Evolutionary conservation across 2,113 vertebrate species (phyloP), one percentile per base, ranked within the genome.

Genomic region (Lepisosteus oculatus): DNA sequence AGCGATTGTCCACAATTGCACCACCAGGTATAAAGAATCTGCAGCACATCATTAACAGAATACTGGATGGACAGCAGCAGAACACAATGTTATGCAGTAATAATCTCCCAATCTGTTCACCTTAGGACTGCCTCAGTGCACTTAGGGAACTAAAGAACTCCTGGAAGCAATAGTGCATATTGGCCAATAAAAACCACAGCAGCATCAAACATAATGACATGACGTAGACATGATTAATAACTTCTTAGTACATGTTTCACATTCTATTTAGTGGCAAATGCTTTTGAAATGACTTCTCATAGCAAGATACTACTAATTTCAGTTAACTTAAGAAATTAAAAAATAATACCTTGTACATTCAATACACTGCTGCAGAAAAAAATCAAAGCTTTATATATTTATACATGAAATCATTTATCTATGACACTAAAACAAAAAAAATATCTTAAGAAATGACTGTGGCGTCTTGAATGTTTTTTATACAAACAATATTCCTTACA

Each of bases 81-180:
- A 73, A 55, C 43, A 14, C n/a, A 73, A 61, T n/a, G 43, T 29
- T 47, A 67, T 66, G 55, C 12, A n/a, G n/a, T 59, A 7, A 55
- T 59, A 15, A 47, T 41, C 47, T 29, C 45, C 44, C 12, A 8
- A 41, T 62, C 66, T 56, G 41, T 55, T 44, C 11, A 14, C 64
- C 43, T 59, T 63, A 74, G 47, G 59, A 74, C 61, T 61, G 93
- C 85, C 86, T 93, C 91, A 94, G 92, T 93, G 91, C 91, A 93
- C 91, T 92, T 90, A 88, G 85, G 85, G 91, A 93, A 91, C 91
- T 81, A 91, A 93, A 90, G 85, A 90, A 90, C 87, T 94, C 88
- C 92, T 91, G 90, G 90, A 91, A 93, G 84, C 82, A 92, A 8
- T 79, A 96, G 91, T 93, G 93, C 88, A 93, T 89, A 89, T 92